Evolutionary conservation across 2,797 vertebrate genomes (phyloP).

Genomic region (Naso thynnoides): DNA sequence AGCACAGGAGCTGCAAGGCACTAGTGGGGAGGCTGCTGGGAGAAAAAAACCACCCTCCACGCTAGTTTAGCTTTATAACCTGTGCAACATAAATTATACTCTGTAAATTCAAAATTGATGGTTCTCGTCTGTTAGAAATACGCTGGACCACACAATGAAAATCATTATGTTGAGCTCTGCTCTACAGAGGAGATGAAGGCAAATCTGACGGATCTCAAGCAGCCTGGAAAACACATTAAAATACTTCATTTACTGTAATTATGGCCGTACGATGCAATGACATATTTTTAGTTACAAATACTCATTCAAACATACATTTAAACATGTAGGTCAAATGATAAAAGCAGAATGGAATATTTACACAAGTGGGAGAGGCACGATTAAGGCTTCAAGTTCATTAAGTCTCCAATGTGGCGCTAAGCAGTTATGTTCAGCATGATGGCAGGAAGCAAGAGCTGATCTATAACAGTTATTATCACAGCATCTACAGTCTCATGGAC

Average conservation of each 20-base stretch:
- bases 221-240: constrained; percentile 30
- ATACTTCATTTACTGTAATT: constrained; percentile 48
- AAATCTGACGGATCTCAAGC: constrained; percentile 26
- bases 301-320: constrained; percentile 50
- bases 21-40: constrained; percentile 18
- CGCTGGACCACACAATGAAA: constrained; percentile 71
- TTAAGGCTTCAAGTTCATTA: constrained; percentile 17
- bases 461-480: neutral
- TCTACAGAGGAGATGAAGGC: constrained; percentile 60
- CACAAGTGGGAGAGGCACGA: constrained; percentile 21
- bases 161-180: constrained; percentile 11
- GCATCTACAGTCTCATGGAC: neutral
- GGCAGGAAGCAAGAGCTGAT: neutral
- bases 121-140: constrained; percentile 35
- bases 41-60: constrained; percentile 37
- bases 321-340: constrained; percentile 25
- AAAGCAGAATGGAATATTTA: constrained; percentile 33
- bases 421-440: neutral
- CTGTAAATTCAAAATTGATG: constrained; percentile 35
- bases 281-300: constrained; percentile 38
- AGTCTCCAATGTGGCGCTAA: constrained; percentile 6
- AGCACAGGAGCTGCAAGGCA: constrained; percentile 35
- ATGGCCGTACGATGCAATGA: constrained; percentile 5
- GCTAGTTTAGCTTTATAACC: constrained; percentile 49
- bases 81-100: constrained; percentile 49